These are phyloP conservation scores for Brachionus manjavacas DNA, from an alignment of 1,140 invertebrate species.

Conservation along the genomic window DNA sequence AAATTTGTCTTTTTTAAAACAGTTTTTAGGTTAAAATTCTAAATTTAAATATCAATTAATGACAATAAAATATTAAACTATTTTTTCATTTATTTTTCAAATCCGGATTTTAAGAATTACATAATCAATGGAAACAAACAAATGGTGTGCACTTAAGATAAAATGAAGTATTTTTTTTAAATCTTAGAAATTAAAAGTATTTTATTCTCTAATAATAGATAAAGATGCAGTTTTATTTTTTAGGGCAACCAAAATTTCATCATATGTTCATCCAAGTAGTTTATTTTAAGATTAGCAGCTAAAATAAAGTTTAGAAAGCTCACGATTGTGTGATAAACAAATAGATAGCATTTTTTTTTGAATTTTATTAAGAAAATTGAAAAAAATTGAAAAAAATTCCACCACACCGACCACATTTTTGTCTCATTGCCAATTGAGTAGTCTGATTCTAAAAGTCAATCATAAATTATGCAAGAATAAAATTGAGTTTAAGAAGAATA, in stretches of 20 bases:
- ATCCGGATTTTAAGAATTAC: background rate
- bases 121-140: background rate
- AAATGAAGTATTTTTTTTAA: no score
- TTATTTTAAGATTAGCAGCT: background rate
- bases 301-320: background rate
- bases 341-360: no score
- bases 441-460: background rate
- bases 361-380: no score
- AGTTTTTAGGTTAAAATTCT: background rate
- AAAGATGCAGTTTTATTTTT: background rate
- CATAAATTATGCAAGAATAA: background rate
- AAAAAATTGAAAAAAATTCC: no score
- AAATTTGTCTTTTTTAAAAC: background rate
- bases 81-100: background rate
- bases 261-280: background rate
- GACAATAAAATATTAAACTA: background rate
- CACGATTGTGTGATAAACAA: no score
- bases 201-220: background rate
- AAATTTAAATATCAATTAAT: no score
- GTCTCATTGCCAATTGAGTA: background rate
- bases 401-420: background rate
- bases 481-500: background rate
- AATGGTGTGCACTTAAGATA: background rate
- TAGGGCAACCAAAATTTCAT: no score
- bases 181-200: background rate